A percentile compares a stretch with the other conserved stretches of the same genome.
These are phyloP conservation scores for Halcyon leucocephala DNA, from an alignment of 2,797 vertebrate species.

Conservation along the genomic window DNA sequence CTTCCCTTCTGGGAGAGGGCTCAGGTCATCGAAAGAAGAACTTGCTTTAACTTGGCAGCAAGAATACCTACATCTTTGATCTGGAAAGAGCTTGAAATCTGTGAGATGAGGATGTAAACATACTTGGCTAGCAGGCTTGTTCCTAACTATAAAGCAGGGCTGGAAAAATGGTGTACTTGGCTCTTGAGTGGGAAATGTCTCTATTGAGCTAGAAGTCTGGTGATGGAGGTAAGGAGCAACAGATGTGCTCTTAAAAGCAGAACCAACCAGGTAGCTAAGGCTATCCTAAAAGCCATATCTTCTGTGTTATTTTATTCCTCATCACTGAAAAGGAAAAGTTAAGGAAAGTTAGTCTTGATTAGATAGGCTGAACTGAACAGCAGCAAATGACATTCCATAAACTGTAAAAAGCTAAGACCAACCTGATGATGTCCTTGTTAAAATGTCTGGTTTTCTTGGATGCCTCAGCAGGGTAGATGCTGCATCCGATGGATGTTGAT, in stretches of 20 bases:
- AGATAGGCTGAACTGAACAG: not conserved
- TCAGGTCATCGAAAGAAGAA: not conserved
- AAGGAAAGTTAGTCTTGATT: not conserved
- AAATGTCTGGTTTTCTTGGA: not conserved
- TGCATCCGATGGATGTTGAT: not conserved
- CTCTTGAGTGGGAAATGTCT: not conserved
- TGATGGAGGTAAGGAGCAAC: rapidly evolving
- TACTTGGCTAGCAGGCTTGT: not conserved
- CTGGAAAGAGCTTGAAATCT: not conserved
- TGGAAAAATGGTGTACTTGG: not conserved
- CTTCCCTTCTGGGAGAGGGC: not conserved
- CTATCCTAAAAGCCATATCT: not conserved
- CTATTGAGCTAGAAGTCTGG: not conserved
- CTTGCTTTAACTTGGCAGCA: not conserved
- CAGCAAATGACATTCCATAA: not conserved
- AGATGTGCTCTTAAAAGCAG: not conserved
- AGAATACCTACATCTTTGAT: rapidly evolving
- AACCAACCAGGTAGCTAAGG: not conserved
- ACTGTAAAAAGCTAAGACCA: not conserved
- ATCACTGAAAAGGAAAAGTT: not conserved
- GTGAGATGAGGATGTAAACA: not conserved
- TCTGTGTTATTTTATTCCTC: not conserved
- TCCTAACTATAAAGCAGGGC: not conserved
- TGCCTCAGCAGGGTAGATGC: constrained; percentile 23
- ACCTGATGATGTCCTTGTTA: not conserved